Evolutionary conservation across 2,113 vertebrate genomes (phyloP).

Genomic region (Malaclemys terrapin): DNA sequence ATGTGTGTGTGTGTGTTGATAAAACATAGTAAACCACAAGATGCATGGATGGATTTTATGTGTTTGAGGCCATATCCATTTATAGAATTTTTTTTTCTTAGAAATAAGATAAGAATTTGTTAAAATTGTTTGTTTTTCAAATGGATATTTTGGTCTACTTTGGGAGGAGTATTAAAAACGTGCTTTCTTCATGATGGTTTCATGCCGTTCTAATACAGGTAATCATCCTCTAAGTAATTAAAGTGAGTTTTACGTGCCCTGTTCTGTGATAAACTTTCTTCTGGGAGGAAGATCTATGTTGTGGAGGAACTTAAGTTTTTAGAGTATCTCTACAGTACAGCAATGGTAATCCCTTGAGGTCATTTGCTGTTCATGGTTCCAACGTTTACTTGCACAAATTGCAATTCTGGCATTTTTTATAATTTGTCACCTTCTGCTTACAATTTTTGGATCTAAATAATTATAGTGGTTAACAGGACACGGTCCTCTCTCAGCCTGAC

Average conservation of each 20-base stretch:
- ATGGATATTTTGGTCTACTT: not conserved
- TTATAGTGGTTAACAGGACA: not conserved
- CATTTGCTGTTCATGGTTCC: accelerated
- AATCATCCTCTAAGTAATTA: not conserved
- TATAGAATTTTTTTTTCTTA: not conserved
- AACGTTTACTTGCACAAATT: not conserved
- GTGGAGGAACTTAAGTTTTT: not conserved
- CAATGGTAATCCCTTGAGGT: accelerated
- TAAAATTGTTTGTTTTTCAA: not conserved
- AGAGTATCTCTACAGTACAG: not conserved
- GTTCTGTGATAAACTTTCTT: not conserved
- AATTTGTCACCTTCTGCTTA: not conserved
- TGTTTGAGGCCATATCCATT: not conserved
- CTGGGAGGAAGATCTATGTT: not conserved
- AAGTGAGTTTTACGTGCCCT: not conserved
- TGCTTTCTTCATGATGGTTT: not conserved
- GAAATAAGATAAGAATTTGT: not conserved
- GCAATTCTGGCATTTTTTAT: not conserved
- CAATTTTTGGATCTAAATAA: not conserved
- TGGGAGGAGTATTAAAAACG: not conserved
- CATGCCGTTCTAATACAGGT: not conserved
- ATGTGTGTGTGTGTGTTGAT: not conserved
- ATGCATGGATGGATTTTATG: not conserved
- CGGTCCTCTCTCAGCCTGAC: not conserved
- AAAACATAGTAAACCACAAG: not conserved